phyloP scores from a whole-genome alignment of 2,113 vertebrate genomes.

The Campylomormyrus numenius region DNA sequence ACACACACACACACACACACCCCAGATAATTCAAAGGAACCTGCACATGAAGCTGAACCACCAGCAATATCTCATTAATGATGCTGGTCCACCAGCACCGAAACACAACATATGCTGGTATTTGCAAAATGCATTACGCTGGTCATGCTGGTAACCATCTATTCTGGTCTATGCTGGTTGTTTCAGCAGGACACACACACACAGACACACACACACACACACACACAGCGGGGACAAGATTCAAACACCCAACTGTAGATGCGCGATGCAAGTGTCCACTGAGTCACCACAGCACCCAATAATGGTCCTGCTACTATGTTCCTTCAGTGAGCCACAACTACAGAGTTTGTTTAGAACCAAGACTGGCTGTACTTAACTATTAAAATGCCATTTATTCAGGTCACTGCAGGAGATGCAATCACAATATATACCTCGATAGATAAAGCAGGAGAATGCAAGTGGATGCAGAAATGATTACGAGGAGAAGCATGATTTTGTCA shows the following conservation, averaged over 20 bases:
- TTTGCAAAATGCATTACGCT: too few relatives aligned
- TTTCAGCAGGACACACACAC: background rate
- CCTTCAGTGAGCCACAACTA: background rate
- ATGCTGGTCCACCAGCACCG: too few relatives aligned
- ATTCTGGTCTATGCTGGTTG: too few relatives aligned
- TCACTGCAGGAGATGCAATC: background rate
- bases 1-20: too few relatives aligned
- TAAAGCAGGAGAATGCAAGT: background rate
- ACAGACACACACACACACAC: background rate
- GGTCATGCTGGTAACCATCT: too few relatives aligned
- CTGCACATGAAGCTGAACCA: too few relatives aligned
- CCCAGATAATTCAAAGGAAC: too few relatives aligned
- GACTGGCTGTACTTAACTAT: conserved; percentile 1
- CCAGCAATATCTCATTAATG: too few relatives aligned
- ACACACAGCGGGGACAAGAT: background rate
- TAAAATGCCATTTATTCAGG: background rate
- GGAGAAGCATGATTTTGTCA: background rate
- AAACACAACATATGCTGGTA: too few relatives aligned
- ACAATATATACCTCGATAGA: background rate
- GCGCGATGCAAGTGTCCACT: background rate
- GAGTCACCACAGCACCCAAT: background rate
- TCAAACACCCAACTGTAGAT: background rate
- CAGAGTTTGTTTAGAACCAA: background rate
- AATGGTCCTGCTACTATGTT: background rate
- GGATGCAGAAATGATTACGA: background rate